phyloP scores from a whole-genome alignment of 1,140 invertebrate species.

The Hesperophylax magnus region DNA sequence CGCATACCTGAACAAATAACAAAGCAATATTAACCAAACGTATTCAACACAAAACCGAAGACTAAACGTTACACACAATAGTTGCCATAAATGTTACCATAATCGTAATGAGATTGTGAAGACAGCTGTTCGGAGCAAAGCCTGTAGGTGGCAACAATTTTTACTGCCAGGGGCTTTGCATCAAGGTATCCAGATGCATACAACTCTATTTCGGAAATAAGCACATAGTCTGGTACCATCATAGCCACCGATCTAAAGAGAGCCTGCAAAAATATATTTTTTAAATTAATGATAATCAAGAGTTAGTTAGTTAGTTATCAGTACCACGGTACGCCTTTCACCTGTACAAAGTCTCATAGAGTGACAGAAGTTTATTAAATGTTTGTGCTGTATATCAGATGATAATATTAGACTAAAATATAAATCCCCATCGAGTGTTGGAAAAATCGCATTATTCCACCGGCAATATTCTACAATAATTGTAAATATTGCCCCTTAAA shows the following conservation, averaged over 20 bases:
- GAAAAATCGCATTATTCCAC: too few relatives aligned
- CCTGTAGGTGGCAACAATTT: slow-evolving; percentile 95
- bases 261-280: slow-evolving; percentile 71
- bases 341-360: too few relatives aligned
- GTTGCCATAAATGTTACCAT: slow-evolving; percentile 74
- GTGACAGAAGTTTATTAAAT: too few relatives aligned
- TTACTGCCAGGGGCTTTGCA: slow-evolving; percentile 90
- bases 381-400: too few relatives aligned
- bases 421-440: too few relatives aligned
- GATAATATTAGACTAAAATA: too few relatives aligned
- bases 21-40: background rate
- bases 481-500: too few relatives aligned
- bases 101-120: slow-evolving; percentile 96
- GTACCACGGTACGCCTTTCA: too few relatives aligned
- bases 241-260: slow-evolving; percentile 96
- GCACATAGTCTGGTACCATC: slow-evolving; percentile 97
- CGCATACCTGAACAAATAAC: slow-evolving; percentile 76
- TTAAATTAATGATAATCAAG: background rate
- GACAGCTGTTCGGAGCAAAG: slow-evolving; percentile 96
- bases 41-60: background rate
- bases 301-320: too few relatives aligned
- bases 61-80: too few relatives aligned
- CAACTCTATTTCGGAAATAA: slow-evolving; percentile 95
- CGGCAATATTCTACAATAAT: too few relatives aligned
- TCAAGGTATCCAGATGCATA: slow-evolving; percentile 95